Conservation (phyloP, 2,113 vertebrate species). For the Lophius piscatorius region DNA sequence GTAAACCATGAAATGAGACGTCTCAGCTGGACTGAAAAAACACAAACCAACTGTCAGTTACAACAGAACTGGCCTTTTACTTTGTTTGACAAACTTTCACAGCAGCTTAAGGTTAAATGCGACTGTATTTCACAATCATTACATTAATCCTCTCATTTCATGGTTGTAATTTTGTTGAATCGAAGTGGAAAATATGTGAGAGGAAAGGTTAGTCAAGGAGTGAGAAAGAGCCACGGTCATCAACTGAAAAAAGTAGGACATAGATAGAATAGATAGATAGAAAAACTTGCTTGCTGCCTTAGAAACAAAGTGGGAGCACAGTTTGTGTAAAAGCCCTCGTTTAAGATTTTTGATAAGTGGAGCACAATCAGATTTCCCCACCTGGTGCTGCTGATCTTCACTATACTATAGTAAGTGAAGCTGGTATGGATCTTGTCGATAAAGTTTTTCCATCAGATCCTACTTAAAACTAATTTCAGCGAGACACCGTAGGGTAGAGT, state of each 20-base stretch:
- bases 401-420: no score
- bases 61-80: constrained; percentile 12
- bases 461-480: no score
- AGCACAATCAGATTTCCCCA: no score
- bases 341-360: neutral
- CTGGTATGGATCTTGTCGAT: no score
- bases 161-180: constrained; percentile 43
- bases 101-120: constrained; percentile 2
- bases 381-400: no score
- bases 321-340: constrained; percentile 21
- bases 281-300: constrained; percentile 10
- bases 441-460: no score
- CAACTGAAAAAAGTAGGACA: neutral
- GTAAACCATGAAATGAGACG: constrained; percentile 59
- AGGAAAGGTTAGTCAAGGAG: constrained; percentile 44
- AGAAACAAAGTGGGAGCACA: constrained; percentile 38
- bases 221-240: constrained; percentile 1
- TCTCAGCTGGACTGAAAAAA: constrained; percentile 22
- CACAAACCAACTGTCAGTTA: constrained; percentile 12
- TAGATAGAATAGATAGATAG: constrained; percentile 1
- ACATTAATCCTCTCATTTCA: constrained; percentile 35
- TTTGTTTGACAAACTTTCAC: neutral
- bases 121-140: constrained; percentile 1
- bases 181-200: constrained; percentile 9
- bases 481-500: no score